Evolutionary conservation across 2,888 invertebrate species (phyloP), one percentile per base, ranked within the genome.

Genomic region (Nasonia oneida): DNA sequence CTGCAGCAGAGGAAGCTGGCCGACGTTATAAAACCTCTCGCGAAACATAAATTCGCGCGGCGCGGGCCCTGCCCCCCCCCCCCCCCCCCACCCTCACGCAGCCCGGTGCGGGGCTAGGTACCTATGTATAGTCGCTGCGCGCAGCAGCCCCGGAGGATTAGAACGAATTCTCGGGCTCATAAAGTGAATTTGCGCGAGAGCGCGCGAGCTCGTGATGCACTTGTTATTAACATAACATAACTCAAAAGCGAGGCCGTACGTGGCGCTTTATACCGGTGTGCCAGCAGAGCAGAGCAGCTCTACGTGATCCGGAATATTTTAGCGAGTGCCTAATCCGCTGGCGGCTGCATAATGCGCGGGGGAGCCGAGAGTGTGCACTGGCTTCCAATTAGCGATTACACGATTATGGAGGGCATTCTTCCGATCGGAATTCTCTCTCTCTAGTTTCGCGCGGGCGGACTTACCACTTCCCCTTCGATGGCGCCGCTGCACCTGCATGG

Each of bases 221-320:
- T 71, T 57, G 74, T 47, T 83, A 78, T 83, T 84, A 80, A 80
- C 74, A 70, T 78, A 78, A 71, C 78, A 64, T 79, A 79, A 83
- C 53, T 78, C 83, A 83, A 23, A 73, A 47, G 67, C 67, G 39
- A 70, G 71, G 3, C 50, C 0, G 23, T 23, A 23, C 15, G 42
- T 15, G 18, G 10, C 10, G 5, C 39, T 39, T 33, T 67, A 29
- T 33, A 67, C 15, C 4, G 42, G 57, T 37, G 29, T 15, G 4
- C n/a, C n/a, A 33, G 33, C 50, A n/a, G 76, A 5, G 39, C 81
- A 29, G 64, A 29, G 64, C 15, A 10, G 42, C 47, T 42, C 47
- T 78, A 78, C 78, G 78, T 83, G 83, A 79, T 84, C 79, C 53
- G 74, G 84, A 84, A 84, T 84, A 84, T 84, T 84, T 79, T 79